Evolutionary conservation across 2,797 vertebrate genomes (phyloP).

Genomic region (Zenarchopterus dispar): DNA sequence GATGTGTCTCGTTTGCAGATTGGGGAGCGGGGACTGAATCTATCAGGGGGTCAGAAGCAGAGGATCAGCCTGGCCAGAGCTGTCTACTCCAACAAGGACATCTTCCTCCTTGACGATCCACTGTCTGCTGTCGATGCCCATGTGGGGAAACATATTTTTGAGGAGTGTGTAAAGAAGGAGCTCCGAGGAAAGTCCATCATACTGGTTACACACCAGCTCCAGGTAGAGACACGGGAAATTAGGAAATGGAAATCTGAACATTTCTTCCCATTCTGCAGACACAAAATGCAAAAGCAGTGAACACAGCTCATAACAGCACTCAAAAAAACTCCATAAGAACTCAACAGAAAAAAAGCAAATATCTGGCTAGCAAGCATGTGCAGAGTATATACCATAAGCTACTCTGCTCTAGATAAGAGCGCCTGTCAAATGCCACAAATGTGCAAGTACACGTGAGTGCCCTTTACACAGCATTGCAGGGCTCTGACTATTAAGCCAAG

Average conservation of each 20-base stretch:
- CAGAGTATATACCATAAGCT: too few species aligned
- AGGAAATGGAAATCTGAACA: not conserved
- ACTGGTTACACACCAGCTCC: conserved; percentile 85
- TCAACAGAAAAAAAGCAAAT: too few species aligned
- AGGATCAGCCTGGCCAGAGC: conserved; percentile 83
- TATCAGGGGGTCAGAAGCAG: conserved; percentile 88
- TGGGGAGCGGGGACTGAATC: conserved; percentile 83
- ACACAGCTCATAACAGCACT: too few species aligned
- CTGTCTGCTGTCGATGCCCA: conserved; percentile 84
- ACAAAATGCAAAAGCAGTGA: too few species aligned
- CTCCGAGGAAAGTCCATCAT: conserved; percentile 81
- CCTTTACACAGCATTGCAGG: not conserved
- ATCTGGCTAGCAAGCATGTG: too few species aligned
- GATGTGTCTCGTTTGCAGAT: conserved; percentile 71
- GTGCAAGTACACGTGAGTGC: too few species aligned
- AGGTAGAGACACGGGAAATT: conserved; percentile 65
- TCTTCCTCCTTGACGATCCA: conserved; percentile 85
- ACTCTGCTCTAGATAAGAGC: too few species aligned
- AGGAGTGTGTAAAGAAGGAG: conserved; percentile 82
- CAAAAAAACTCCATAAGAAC: too few species aligned
- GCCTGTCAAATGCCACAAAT: not conserved
- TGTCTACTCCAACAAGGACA: conserved; percentile 81
- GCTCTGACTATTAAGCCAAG: not conserved
- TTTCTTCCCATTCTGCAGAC: too few species aligned
- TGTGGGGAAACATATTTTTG: conserved; percentile 84